Percentiles rank a stretch among this genome's conserved stretches.
Conservation (phyloP, 2,797 vertebrate genomes). For the Catamblyrhynchus diadema region DNA sequence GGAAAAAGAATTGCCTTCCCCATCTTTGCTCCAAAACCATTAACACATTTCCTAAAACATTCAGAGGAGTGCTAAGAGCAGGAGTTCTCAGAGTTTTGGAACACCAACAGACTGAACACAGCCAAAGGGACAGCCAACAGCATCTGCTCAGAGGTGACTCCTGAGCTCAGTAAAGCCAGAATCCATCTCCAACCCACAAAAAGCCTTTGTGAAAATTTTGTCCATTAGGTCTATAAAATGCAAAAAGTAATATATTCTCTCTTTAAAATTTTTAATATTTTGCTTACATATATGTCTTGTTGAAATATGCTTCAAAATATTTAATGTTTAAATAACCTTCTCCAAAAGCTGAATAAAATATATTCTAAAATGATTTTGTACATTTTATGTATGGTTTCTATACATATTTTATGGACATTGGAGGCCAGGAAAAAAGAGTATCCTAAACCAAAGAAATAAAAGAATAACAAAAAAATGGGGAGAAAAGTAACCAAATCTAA, state of each 20-base stretch:
- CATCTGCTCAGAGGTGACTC: background rate
- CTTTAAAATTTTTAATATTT: background rate
- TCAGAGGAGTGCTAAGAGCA: background rate
- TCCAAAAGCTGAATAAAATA: background rate
- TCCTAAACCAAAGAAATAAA: background rate
- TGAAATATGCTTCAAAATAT: background rate
- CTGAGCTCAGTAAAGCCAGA: background rate
- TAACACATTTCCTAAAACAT: background rate
- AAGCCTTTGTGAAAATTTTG: background rate
- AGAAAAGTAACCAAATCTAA: background rate
- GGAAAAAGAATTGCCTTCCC: background rate
- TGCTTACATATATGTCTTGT: background rate
- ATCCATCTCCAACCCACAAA: background rate
- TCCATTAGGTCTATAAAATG: background rate
- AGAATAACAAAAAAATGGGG: background rate
- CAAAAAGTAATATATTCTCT: rapidly evolving
- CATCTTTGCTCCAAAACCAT: background rate
- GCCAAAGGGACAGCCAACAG: background rate
- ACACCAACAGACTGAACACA: background rate
- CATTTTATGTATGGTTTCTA: background rate
- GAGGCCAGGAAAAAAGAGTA: background rate
- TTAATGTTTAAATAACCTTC: background rate
- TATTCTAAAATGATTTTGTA: background rate
- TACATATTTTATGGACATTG: background rate
- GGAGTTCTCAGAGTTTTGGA: background rate